phyloP scores from a whole-genome alignment of 2,888 invertebrate genomes.

The Leptinotarsa tumamoca region DNA sequence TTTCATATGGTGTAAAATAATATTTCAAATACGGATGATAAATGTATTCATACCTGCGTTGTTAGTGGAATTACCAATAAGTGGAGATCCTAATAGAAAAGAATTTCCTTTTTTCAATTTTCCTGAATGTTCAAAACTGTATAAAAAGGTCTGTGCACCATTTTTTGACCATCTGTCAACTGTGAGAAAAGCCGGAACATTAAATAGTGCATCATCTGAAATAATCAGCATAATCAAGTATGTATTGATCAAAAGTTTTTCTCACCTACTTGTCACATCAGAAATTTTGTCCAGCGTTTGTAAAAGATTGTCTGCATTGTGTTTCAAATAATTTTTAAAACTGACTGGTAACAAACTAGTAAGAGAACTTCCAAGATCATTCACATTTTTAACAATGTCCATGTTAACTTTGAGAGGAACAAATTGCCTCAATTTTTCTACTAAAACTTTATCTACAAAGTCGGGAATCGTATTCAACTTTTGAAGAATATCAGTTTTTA shows the following conservation, averaged over 20 bases:
- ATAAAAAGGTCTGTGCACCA: constrained; percentile 75
- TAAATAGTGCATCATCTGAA: constrained; percentile 80
- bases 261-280: constrained; percentile 70
- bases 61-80: constrained; percentile 68
- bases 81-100: constrained; percentile 76
- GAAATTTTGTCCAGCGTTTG: constrained; percentile 71
- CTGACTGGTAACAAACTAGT: constrained; percentile 46
- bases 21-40: background rate
- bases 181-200: constrained; percentile 80
- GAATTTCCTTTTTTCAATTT: constrained; percentile 73
- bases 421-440: constrained; percentile 64
- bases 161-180: constrained; percentile 76
- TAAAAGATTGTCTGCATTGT: constrained; percentile 57
- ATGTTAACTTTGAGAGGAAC: constrained; percentile 54
- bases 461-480: constrained; percentile 64
- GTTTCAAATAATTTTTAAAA: constrained; percentile 61
- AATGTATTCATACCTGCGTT: constrained; percentile 45
- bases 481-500: constrained; percentile 62
- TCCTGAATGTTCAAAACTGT: constrained; percentile 80
- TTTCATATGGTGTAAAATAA: too few relatives aligned
- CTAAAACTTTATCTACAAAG: constrained; percentile 64
- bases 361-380: constrained; percentile 31
- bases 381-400: constrained; percentile 34
- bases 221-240: constrained; percentile 26
- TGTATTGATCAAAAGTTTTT: background rate